A percentile compares a stretch with the other conserved stretches of the same genome.
Conservation (phyloP, 2,797 vertebrate species). For the Scolopax rusticola region DNA sequence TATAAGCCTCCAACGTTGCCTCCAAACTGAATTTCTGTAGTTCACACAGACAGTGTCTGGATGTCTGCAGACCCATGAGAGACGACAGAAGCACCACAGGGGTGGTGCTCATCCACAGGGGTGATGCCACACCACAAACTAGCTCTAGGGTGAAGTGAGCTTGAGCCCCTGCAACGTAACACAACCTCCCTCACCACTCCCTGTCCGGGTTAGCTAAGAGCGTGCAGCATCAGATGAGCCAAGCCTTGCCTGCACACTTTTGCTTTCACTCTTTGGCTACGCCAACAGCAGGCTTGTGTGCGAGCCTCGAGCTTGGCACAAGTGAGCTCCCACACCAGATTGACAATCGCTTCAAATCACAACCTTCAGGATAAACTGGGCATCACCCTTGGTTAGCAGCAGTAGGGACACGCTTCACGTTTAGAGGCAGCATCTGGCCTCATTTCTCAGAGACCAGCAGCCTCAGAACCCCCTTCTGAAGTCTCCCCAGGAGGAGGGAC, state of each 20-base stretch:
- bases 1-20: not conserved
- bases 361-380: not conserved
- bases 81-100: fast-evolving
- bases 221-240: not conserved
- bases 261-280: not conserved
- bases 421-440: not conserved
- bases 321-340: not conserved
- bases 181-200: not conserved
- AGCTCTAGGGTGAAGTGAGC: not conserved
- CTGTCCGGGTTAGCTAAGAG: not conserved
- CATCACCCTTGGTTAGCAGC: too few species aligned
- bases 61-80: fast-evolving
- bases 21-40: not conserved
- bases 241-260: fast-evolving
- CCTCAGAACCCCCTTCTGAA: not conserved
- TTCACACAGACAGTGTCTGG: not conserved
- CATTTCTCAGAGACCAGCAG: not conserved
- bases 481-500: not conserved
- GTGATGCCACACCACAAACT: not conserved
- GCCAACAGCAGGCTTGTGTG: fast-evolving
- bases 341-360: fast-evolving
- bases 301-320: not conserved
- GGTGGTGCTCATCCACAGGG: fast-evolving
- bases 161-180: not conserved
- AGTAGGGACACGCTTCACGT: fast-evolving